A percentile compares a stretch with the other conserved stretches of the same genome.
Conservation (phyloP, 2,797 vertebrate species). For the Aulostomus chinensis region DNA sequence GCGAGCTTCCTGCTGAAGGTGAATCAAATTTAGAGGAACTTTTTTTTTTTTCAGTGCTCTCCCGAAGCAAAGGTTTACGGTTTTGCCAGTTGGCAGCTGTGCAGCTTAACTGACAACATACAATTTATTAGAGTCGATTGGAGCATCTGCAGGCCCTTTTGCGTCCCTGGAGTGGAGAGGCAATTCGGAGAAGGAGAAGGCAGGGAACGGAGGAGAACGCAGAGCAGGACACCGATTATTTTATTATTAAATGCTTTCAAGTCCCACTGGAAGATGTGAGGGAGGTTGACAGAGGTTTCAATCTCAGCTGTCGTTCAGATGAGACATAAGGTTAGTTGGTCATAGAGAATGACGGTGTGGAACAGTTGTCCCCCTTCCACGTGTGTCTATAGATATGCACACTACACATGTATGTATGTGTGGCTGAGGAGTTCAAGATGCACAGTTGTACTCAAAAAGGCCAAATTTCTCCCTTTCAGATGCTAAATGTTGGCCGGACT, state of each 20-base stretch:
- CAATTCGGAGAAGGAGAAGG: conserved; percentile 27
- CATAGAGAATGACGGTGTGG: no score
- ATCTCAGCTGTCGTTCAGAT: conserved; percentile 44
- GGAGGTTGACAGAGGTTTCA: conserved; percentile 42
- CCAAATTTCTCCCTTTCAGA: no score
- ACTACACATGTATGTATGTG: no score
- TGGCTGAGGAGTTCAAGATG: no score
- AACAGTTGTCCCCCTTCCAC: no score
- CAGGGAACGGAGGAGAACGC: conserved; percentile 9
- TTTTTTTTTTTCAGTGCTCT: conserved; percentile 20
- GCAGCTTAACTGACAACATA: conserved; percentile 62
- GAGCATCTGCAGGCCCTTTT: conserved; percentile 68
- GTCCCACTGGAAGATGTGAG: conserved; percentile 25
- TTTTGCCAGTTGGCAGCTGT: conserved; percentile 58
- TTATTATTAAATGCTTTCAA: conserved; percentile 28
- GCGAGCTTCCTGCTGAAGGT: conserved; percentile 43
- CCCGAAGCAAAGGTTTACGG: conserved; percentile 46
- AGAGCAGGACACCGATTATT: conserved; percentile 46
- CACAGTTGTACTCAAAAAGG: no score
- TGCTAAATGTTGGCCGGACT: no score
- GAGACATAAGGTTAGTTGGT: no score
- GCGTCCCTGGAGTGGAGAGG: conserved; percentile 57
- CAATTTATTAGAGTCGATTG: conserved; percentile 70
- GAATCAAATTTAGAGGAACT: conserved; percentile 59
- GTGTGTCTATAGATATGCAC: no score